These are phyloP conservation scores for Microctonus brassicae DNA, from an alignment of 2,888 invertebrate species.

Conservation along the genomic window DNA sequence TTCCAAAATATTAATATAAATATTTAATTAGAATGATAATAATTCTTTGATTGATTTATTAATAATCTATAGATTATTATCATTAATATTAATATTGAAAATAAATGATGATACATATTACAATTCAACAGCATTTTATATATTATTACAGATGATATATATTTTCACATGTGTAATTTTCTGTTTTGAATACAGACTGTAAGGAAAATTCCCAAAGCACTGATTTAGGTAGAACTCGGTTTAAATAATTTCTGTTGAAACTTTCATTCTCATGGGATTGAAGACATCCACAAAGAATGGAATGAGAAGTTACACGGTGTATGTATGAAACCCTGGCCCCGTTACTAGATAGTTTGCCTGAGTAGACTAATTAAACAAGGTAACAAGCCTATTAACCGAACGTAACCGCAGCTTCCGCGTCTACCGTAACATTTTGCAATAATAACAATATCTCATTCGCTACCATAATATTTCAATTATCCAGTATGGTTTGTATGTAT, in stretches of 20 bases:
- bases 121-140: no score
- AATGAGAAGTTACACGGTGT: not conserved
- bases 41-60: no score
- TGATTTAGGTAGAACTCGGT: constrained; percentile 6
- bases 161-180: no score
- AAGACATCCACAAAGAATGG: constrained; percentile 3
- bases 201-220: not conserved
- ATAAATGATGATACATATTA: no score
- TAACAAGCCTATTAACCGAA: constrained; percentile 10
- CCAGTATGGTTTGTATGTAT: not conserved
- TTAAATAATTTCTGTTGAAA: constrained; percentile 20
- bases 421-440: not conserved
- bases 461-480: not conserved
- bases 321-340: not conserved
- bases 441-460: not conserved
- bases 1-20: no score
- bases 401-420: not conserved
- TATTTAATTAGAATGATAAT: no score
- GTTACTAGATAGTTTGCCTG: constrained; percentile 7
- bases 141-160: no score
- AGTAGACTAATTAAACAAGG: constrained; percentile 10
- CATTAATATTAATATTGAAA: no score
- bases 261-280: constrained; percentile 7
- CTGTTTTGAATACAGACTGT: not conserved
- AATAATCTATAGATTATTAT: no score